Base-by-base conservation (phyloP, 2,888 invertebrate genomes). In the Agriopis leucophaearia region DNA sequence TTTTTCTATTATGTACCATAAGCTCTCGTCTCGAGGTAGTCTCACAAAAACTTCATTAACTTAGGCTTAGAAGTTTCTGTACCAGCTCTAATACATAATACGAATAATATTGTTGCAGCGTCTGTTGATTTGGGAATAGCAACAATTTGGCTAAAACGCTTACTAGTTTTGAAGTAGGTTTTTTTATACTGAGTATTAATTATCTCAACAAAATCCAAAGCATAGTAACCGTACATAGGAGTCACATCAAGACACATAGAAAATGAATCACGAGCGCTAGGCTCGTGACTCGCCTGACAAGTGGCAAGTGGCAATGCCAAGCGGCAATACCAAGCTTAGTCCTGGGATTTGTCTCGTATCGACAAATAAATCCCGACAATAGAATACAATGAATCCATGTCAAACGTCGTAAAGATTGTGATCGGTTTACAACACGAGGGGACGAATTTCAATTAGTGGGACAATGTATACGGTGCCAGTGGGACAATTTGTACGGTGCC, bases 201-300 rank as follows among this genome's bases (percentile, higher is more conserved):
- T 16, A 35, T 61, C 44, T 36, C 15, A 10, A 40, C 27, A 42
- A 54, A 55, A 18, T 16, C n/a, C 8, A 51, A 15, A 47, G 56
- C 64, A 48, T 62, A 12, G 4, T n/a, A 8, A 51, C 55, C 50
- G 52, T 62, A 50, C 48, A 44, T 51, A 61, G 56, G 58, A 58
- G 62, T 55, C 68, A 51, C 64, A n/a, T n/a, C n/a, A 60, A 60
- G 60, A 65, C 67, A 59, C 63, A 59, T 65, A 64, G 66, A 63
- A 70, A 70, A 74, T 80, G 80, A 79, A 77, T 78, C 80, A 79
- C 78, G 78, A 80, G 72, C 68, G 74, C 76, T 73, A 64, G 74
- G 73, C 71, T 83, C 84, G 86, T 86, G 87, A 84, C 82, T 76
- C 57, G 83, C 74, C 71, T 87, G 72, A n/a, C 47, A 58, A 58